Evolutionary conservation across 2,113 vertebrate genomes (phyloP).

Genomic region (Natator depressus): DNA sequence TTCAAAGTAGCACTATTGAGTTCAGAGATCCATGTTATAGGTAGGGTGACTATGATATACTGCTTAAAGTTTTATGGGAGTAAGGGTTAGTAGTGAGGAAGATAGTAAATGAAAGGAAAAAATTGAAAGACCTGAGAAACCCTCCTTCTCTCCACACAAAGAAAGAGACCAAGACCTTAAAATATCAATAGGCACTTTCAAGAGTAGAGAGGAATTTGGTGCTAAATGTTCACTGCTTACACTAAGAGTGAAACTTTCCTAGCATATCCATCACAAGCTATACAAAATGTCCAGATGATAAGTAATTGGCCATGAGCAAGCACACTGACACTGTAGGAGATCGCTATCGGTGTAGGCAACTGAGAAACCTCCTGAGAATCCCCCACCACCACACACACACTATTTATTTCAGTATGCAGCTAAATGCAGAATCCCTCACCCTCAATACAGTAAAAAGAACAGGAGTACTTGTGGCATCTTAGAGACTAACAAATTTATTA

Average conservation of each 20-base stretch:
- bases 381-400: too few species aligned
- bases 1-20: neutral
- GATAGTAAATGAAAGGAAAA: neutral
- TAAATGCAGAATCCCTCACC: neutral
- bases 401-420: neutral
- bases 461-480: too few species aligned
- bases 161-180: neutral
- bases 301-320: too few species aligned
- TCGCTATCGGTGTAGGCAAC: neutral
- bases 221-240: too few species aligned
- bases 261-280: too few species aligned
- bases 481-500: too few species aligned
- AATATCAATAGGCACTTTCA: neutral
- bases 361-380: neutral
- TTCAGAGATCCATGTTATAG: neutral
- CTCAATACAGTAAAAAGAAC: too few species aligned
- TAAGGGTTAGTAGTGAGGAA: neutral
- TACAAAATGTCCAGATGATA: too few species aligned
- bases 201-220: too few species aligned
- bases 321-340: too few species aligned
- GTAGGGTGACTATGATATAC: neutral
- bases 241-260: too few species aligned
- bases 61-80: neutral
- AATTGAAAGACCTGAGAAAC: neutral
- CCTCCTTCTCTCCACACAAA: neutral